Percentiles rank a stretch among this genome's conserved stretches.
Conservation (phyloP, 2,888 invertebrate genomes). For the Phasia obesa region DNA sequence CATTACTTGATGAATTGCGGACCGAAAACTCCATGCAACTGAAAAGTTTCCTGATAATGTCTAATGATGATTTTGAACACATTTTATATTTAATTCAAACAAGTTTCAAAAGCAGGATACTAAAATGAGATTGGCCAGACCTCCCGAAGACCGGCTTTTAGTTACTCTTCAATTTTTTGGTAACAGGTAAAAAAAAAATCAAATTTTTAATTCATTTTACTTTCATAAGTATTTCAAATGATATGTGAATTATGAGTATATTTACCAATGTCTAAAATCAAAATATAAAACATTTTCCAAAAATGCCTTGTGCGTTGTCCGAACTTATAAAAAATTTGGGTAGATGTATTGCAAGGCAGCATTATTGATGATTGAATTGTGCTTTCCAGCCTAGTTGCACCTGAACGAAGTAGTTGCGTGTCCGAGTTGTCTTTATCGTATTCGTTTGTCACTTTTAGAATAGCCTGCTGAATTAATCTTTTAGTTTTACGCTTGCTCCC, state of each 20-base stretch:
- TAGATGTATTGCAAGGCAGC: slow-evolving; percentile 4
- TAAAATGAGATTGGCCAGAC: slow-evolving; percentile 26
- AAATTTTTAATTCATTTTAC: not conserved
- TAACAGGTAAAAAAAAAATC: not conserved
- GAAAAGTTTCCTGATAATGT: too few relatives aligned
- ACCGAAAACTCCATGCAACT: too few relatives aligned
- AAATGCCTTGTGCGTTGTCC: slow-evolving; percentile 15
- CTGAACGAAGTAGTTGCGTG: slow-evolving; percentile 2
- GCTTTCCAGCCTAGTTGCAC: slow-evolving; percentile 3
- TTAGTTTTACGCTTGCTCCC: slow-evolving; percentile 40
- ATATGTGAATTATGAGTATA: slow-evolving; percentile 1
- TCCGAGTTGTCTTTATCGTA: slow-evolving; percentile 32
- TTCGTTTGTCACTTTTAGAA: slow-evolving; percentile 34
- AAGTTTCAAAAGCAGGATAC: slow-evolving; percentile 27
- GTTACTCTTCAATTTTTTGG: too few relatives aligned
- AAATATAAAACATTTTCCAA: slow-evolving; percentile 19
- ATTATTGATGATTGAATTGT: slow-evolving; percentile 9
- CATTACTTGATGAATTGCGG: too few relatives aligned
- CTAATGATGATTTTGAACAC: too few relatives aligned
- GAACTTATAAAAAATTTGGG: slow-evolving; percentile 14
- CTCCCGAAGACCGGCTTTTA: slow-evolving; percentile 24
- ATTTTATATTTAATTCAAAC: slow-evolving; percentile 12
- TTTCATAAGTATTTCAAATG: not conserved
- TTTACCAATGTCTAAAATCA: slow-evolving; percentile 17
- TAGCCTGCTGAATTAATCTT: slow-evolving; percentile 39